phyloP scores from a whole-genome alignment of 2,888 invertebrate genomes.

The Drosophila anomalata region DNA sequence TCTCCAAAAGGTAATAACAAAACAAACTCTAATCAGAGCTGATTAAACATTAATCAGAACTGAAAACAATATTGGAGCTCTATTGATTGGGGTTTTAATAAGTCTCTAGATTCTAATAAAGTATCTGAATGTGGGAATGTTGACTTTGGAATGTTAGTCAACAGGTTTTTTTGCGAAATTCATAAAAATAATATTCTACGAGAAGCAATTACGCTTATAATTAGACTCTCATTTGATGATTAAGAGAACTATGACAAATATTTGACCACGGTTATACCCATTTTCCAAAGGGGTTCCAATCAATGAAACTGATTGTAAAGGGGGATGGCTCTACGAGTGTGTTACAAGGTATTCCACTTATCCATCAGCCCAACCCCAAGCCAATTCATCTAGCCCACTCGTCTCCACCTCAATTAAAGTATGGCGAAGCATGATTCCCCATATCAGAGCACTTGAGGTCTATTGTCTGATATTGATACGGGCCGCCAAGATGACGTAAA shows the following conservation, averaged over 20 bases:
- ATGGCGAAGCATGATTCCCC: constrained; percentile 4
- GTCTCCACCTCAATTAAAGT: constrained; percentile 29
- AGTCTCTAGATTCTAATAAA: not conserved
- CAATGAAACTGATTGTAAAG: constrained; percentile 27
- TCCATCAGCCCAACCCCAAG: constrained; percentile 20
- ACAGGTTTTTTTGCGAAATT: not conserved
- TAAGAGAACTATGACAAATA: constrained; percentile 32
- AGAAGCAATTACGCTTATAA: constrained; percentile 16
- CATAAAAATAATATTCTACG: constrained; percentile 14
- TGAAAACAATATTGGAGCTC: not conserved
- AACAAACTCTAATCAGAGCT: constrained; percentile 31
- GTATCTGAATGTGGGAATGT: constrained; percentile 11
- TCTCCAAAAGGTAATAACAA: constrained; percentile 13
- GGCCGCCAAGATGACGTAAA: constrained; percentile 38
- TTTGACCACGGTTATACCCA: not conserved
- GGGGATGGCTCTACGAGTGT: not conserved
- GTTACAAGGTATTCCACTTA: constrained; percentile 26
- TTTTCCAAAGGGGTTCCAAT: not conserved
- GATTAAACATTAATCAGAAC: constrained; percentile 19
- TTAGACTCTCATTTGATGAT: constrained; percentile 18
- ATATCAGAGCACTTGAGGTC: constrained; percentile 43
- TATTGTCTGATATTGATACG: constrained; percentile 51
- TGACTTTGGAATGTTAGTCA: constrained; percentile 16
- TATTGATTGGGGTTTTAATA: constrained; percentile 11
- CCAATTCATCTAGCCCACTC: constrained; percentile 30